A percentile compares a stretch with the other conserved stretches of the same genome.
Conservation (phyloP, 2,797 vertebrate genomes). For the Iguana delicatissima region DNA sequence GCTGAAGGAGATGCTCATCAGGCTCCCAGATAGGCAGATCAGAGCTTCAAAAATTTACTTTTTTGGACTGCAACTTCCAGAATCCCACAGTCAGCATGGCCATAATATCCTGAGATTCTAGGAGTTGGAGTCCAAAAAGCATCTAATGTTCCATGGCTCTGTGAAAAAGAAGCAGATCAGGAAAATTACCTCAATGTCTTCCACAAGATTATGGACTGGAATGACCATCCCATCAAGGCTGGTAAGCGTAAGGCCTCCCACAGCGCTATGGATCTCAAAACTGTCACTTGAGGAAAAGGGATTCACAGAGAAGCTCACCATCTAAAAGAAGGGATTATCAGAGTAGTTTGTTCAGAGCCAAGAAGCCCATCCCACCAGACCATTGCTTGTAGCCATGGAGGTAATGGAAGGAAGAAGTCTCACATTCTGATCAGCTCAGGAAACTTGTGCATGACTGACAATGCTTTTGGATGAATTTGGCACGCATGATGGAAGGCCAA, state of each 20-base stretch:
- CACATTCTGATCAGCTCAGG: background rate
- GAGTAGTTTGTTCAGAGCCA: background rate
- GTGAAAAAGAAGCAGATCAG: background rate
- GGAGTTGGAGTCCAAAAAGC: no score
- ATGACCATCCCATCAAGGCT: slow-evolving; percentile 83
- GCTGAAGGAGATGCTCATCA: no score
- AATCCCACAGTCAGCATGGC: no score
- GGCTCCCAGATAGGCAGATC: no score
- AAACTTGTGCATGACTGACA: slow-evolving; percentile 9
- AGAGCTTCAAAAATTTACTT: no score
- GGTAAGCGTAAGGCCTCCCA: slow-evolving; percentile 89
- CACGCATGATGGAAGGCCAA: slow-evolving; percentile 17
- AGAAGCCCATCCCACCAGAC: background rate
- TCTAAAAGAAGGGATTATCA: slow-evolving; percentile 79
- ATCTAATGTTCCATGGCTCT: no score
- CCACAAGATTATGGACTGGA: slow-evolving; percentile 83
- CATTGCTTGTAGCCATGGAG: background rate
- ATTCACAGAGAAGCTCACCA: slow-evolving; percentile 92
- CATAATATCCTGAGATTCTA: no score
- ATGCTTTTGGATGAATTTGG: slow-evolving; percentile 34
- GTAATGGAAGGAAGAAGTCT: no score
- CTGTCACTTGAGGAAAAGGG: slow-evolving; percentile 85
- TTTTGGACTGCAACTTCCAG: no score
- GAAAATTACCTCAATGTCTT: slow-evolving; percentile 89
- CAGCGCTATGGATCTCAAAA: slow-evolving; percentile 84